Evolutionary conservation across 2,888 invertebrate species (phyloP).

Genomic region (Drosophila stalkeri): DNA sequence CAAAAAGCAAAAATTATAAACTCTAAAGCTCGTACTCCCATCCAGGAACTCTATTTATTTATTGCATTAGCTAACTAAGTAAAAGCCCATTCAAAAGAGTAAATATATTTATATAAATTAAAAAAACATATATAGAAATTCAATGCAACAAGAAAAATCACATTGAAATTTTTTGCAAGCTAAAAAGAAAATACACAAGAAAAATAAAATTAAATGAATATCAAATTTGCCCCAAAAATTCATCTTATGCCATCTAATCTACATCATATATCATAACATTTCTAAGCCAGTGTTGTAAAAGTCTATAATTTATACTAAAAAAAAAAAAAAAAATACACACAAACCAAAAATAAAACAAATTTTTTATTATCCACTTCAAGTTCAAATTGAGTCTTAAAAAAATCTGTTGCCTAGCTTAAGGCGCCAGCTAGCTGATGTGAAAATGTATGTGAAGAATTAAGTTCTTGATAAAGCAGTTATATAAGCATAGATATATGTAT

Average conservation of each 20-base stretch:
- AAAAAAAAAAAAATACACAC: too few species aligned
- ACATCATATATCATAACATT: neutral
- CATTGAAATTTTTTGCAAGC: constrained; percentile 61
- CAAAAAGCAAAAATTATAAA: constrained; percentile 6
- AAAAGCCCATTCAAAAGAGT: constrained; percentile 11
- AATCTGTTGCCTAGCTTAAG: neutral
- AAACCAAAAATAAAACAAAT: neutral
- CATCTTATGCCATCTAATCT: constrained; percentile 1
- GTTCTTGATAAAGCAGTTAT: neutral
- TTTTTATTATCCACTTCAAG: neutral
- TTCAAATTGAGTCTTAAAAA: neutral
- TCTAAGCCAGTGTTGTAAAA: constrained; percentile 11
- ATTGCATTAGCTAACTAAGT: constrained; percentile 20
- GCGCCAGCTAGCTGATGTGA: neutral
- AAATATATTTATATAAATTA: neutral
- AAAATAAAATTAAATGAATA: neutral
- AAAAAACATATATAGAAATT: constrained; percentile 62
- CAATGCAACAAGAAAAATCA: constrained; percentile 80
- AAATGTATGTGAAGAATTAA: neutral
- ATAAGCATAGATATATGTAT: neutral
- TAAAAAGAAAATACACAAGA: constrained; percentile 9
- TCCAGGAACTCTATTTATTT: constrained; percentile 28
- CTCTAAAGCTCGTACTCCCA: neutral
- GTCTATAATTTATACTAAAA: neutral
- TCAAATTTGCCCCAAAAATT: neutral